Base-by-base conservation (phyloP, 2,113 vertebrate species). In the Eulacestoma nigropectus region DNA sequence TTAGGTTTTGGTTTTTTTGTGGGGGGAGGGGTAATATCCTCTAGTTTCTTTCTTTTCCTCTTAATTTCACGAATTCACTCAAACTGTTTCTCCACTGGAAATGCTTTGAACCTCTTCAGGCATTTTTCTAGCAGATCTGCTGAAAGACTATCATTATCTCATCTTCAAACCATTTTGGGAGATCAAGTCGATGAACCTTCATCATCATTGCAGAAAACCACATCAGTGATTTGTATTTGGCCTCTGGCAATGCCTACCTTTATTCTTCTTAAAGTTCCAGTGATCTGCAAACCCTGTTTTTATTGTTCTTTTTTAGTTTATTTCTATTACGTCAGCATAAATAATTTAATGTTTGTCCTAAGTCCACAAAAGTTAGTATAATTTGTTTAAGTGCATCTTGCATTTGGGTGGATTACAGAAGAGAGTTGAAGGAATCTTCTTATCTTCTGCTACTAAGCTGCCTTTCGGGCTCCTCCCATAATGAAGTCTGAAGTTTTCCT, bases 1-100 rank as follows among this genome's bases (percentile, higher is more conserved):
- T 59, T 23, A 7, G 9, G 46, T 46, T 37, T 16, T 70, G 22
- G 1, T 0, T 33, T 82, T 30, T 46, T 49, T 39, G 10, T 8
- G 3, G 10, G 4, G 4, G 26, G 10, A 14, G 16, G 7, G 7
- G 2, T 11, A 20, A 29, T 29, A 4, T 5, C 26, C 13, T 14
- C 16, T 27, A 13, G 4, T 62, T 83, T 22, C 15, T 53, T 70
- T 84, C 3, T 37, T 49, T 42, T 84, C 10, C 4, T 68, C 30
- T 29, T 47, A 32, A 41, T 94, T 81, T 83, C 72, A 46, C 1
- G 2, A 47, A 41, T 64, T 42, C 76, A 27, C 13, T 67, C 18
- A 33, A 60, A 76, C 9, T 49, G 19, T 46, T 81, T 84, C 44
- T 74, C 19, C 11, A 23, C 7, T 52, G 22, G 64, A 91, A 68